These are phyloP conservation scores for Dastarcus helophoroides DNA, from an alignment of 2,888 invertebrate species.

Conservation along the genomic window DNA sequence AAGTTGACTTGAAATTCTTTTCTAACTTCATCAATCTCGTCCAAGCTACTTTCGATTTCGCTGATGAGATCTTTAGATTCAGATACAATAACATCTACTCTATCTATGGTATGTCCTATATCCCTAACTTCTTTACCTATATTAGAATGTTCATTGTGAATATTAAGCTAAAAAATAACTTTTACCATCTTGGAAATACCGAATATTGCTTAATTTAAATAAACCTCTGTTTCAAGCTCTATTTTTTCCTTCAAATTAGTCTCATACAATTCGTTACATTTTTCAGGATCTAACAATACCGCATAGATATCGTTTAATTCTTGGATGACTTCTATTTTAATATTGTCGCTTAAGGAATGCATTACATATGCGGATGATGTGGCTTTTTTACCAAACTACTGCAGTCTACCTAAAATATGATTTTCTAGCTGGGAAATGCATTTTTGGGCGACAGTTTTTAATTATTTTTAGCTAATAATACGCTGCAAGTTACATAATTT, in stretches of 20 bases:
- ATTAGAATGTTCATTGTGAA: conserved; percentile 48
- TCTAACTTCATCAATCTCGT: conserved; percentile 38
- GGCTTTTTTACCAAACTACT: no score
- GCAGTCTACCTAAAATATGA: no score
- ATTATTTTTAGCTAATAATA: no score
- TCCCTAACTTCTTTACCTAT: conserved; percentile 44
- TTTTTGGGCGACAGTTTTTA: no score
- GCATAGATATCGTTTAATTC: conserved; percentile 46
- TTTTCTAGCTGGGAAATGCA: no score
- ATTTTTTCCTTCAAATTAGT: conserved; percentile 34
- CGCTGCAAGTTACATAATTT: no score
- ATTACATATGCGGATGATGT: no score
- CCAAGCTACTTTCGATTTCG: conserved; percentile 39
- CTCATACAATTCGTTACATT: conserved; percentile 39
- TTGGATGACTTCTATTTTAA: conserved; percentile 31
- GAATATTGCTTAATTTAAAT: conserved; percentile 4
- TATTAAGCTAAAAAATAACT: conserved; percentile 36
- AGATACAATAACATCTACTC: conserved; percentile 37
- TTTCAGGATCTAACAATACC: conserved; percentile 42
- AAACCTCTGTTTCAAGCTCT: conserved; percentile 37
- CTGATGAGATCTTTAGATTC: conserved; percentile 38
- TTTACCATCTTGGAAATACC: conserved; percentile 1
- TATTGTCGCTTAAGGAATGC: background rate
- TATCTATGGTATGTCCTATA: conserved; percentile 39
- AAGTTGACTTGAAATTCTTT: conserved; percentile 47